These are phyloP conservation scores for Drosophila mettleri DNA, from an alignment of 2,888 invertebrate genomes.

Conservation along the genomic window DNA sequence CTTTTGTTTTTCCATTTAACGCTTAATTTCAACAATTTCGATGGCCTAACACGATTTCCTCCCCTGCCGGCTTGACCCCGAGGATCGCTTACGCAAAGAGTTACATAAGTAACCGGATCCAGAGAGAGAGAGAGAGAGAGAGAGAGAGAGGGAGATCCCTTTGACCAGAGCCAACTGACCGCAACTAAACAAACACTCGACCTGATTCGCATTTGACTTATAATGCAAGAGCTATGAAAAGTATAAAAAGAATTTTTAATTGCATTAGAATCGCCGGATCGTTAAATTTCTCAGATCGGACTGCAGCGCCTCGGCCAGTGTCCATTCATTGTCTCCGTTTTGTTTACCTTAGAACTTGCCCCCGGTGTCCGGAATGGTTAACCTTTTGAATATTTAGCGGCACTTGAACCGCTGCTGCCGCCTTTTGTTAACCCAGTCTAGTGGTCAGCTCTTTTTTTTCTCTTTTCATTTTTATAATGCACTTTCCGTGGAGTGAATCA, in stretches of 20 bases:
- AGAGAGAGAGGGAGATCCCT: neutral
- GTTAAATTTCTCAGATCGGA: slow-evolving; percentile 11
- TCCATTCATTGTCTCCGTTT: slow-evolving; percentile 38
- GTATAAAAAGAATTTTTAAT: slow-evolving; percentile 58
- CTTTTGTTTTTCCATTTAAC: slow-evolving; percentile 79
- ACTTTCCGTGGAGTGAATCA: slow-evolving; percentile 59
- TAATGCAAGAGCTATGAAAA: slow-evolving; percentile 20
- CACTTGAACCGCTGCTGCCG: slow-evolving; percentile 40
- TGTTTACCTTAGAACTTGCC: slow-evolving; percentile 62
- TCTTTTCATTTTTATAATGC: slow-evolving; percentile 54
- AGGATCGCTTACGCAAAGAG: slow-evolving; percentile 58
- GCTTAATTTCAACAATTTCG: slow-evolving; percentile 78
- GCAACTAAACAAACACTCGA: slow-evolving; percentile 76
- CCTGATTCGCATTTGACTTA: slow-evolving; percentile 73
- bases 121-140: neutral
- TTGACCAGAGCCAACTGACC: slow-evolving; percentile 68
- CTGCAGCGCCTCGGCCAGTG: slow-evolving; percentile 43
- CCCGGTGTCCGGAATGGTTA: slow-evolving; percentile 51
- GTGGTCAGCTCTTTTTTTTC: slow-evolving; percentile 25
- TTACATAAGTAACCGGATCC: slow-evolving; percentile 46
- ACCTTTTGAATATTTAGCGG: slow-evolving; percentile 71
- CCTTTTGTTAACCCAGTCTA: slow-evolving; percentile 25
- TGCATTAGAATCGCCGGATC: slow-evolving; percentile 60
- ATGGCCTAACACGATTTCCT: slow-evolving; percentile 70
- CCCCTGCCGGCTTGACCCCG: slow-evolving; percentile 60